phyloP scores from a whole-genome alignment of 2,797 vertebrate species.

The Lagodon rhomboides region DNA sequence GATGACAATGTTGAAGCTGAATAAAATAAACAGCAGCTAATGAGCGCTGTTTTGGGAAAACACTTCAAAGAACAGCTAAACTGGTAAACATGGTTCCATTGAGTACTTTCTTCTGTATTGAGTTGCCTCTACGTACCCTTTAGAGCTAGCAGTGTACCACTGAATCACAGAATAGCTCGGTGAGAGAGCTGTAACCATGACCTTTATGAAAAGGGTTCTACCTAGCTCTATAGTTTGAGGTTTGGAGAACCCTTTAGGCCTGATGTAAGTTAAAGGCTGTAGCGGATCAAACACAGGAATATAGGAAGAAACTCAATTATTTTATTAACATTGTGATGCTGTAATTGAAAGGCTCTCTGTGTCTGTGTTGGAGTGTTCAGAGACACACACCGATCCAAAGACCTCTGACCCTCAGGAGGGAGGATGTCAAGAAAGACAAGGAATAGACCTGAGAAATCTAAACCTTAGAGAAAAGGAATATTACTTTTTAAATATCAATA shows the following conservation, averaged over 20 bases:
- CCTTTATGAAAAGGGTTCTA: slow-evolving; percentile 26
- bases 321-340: no score
- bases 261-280: slow-evolving; percentile 14
- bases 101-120: neutral
- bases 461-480: no score
- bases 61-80: neutral
- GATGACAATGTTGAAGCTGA: neutral
- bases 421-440: no score
- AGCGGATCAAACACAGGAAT: no score
- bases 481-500: no score
- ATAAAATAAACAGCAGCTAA: slow-evolving; percentile 8
- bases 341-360: no score
- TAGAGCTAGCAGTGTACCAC: slow-evolving; percentile 15
- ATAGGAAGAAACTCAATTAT: no score
- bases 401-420: no score
- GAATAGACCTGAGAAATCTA: no score
- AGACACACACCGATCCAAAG: no score
- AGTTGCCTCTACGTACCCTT: slow-evolving; percentile 4
- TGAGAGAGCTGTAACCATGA: slow-evolving; percentile 22
- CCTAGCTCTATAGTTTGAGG: slow-evolving; percentile 6
- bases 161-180: slow-evolving; percentile 13
- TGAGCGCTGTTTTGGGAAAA: neutral
- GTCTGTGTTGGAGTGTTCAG: no score
- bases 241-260: slow-evolving; percentile 28
- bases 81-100: neutral